Evolutionary conservation across 2,797 vertebrate species (phyloP).

Genomic region (Neopelma chrysocephalum): DNA sequence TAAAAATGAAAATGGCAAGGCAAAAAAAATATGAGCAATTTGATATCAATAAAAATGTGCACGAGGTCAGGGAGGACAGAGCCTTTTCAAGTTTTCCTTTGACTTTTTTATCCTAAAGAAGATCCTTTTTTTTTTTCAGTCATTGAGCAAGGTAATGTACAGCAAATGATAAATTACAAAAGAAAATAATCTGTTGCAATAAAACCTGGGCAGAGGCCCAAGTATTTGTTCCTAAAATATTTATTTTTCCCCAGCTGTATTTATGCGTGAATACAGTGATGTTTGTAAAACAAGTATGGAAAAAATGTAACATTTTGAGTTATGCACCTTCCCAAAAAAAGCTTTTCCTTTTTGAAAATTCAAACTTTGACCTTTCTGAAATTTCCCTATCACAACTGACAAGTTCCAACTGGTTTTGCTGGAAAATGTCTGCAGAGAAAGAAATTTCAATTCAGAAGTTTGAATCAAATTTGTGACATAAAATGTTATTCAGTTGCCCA

Average conservation of each 20-base stretch:
- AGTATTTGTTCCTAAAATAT: slow-evolving; percentile 55
- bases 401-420: not conserved
- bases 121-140: not conserved
- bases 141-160: not conserved
- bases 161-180: slow-evolving; percentile 32
- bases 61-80: slow-evolving; percentile 24
- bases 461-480: not conserved
- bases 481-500: not conserved
- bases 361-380: not conserved
- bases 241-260: slow-evolving; percentile 38
- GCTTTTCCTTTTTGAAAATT: not conserved
- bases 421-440: not conserved
- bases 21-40: slow-evolving; percentile 48
- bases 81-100: slow-evolving; percentile 41
- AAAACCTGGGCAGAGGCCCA: slow-evolving; percentile 41
- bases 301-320: not conserved
- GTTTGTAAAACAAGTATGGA: slow-evolving; percentile 8
- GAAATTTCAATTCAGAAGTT: not conserved
- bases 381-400: not conserved
- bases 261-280: not conserved
- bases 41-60: slow-evolving; percentile 62
- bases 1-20: slow-evolving; percentile 49
- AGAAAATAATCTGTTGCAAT: slow-evolving; percentile 42
- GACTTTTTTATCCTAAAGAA: slow-evolving; percentile 15
- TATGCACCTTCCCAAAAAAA: not conserved